phyloP scores from a whole-genome alignment of 2,797 vertebrate genomes.

The Sebastes melanostomus region DNA sequence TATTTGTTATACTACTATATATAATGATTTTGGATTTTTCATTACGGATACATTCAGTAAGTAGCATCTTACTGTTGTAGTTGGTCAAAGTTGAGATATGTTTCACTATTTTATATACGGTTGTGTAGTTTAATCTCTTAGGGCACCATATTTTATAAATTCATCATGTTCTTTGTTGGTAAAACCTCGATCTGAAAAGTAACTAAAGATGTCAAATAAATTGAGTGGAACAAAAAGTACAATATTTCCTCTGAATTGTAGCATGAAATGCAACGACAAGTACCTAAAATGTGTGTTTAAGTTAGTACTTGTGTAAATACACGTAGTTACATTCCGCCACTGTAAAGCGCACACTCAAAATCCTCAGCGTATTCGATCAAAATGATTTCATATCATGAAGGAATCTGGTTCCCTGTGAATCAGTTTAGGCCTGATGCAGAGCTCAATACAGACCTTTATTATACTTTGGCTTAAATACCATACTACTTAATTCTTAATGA shows the following conservation, averaged over 20 bases:
- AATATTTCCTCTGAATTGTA: not conserved
- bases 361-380: not conserved
- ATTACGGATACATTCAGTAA: not conserved
- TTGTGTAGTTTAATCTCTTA: not conserved
- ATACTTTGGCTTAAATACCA: not conserved
- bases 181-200: not conserved
- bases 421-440: not conserved
- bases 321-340: not conserved
- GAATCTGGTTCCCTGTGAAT: not conserved
- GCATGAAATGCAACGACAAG: not conserved
- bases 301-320: not conserved
- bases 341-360: not conserved
- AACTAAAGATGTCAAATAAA: not conserved
- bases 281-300: not conserved
- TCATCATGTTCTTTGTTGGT: not conserved
- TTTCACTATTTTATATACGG: not conserved
- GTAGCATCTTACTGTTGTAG: not conserved
- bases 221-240: not conserved
- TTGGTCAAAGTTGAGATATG: not conserved
- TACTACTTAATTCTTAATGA: conserved; percentile 11
- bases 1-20: not conserved
- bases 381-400: not conserved
- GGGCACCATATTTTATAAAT: not conserved
- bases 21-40: not conserved
- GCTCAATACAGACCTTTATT: not conserved